Percentiles rank a stretch among this genome's conserved stretches.
phyloP scores from a whole-genome alignment of 2,888 invertebrate genomes.

The Hyposoter didymator region DNA sequence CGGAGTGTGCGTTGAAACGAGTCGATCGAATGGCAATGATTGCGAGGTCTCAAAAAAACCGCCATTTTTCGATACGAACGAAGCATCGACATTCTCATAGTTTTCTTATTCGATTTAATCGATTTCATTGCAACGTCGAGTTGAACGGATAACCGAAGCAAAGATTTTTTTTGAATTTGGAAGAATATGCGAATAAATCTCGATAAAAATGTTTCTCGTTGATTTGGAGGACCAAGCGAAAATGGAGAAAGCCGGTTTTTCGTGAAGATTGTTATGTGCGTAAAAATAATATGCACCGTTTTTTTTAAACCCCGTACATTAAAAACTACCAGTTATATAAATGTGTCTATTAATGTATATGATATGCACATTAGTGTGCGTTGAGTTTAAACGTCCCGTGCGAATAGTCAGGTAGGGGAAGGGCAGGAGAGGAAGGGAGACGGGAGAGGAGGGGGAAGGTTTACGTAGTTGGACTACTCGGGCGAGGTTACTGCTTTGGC shows the following conservation, averaged over 20 bases:
- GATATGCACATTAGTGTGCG: slow-evolving; percentile 18
- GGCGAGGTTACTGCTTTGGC: slow-evolving; percentile 46
- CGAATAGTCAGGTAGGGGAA: slow-evolving; percentile 10
- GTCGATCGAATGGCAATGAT: too few species aligned
- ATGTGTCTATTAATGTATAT: background rate
- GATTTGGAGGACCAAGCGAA: background rate
- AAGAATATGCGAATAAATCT: background rate
- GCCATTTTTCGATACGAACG: too few species aligned
- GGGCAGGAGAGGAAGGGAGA: background rate
- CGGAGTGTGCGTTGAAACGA: background rate
- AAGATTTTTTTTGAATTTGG: background rate
- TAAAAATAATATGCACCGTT: slow-evolving; percentile 5
- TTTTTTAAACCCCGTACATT: background rate
- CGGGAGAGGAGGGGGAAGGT: slow-evolving; percentile 15
- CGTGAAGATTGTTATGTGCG: background rate
- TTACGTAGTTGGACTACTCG: slow-evolving; percentile 59
- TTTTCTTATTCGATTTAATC: background rate
- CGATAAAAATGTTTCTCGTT: background rate
- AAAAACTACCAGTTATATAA: slow-evolving; percentile 16
- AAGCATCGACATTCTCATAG: too few species aligned
- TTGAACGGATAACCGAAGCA: too few species aligned
- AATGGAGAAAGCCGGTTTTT: slow-evolving; percentile 1
- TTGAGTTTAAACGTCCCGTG: slow-evolving; percentile 53
- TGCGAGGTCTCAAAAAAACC: too few species aligned
- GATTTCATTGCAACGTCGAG: too few species aligned